A percentile compares a stretch with the other conserved stretches of the same genome.
These are phyloP conservation scores for Saturnia japonica DNA, from an alignment of 2,888 invertebrate species.

Conservation along the genomic window DNA sequence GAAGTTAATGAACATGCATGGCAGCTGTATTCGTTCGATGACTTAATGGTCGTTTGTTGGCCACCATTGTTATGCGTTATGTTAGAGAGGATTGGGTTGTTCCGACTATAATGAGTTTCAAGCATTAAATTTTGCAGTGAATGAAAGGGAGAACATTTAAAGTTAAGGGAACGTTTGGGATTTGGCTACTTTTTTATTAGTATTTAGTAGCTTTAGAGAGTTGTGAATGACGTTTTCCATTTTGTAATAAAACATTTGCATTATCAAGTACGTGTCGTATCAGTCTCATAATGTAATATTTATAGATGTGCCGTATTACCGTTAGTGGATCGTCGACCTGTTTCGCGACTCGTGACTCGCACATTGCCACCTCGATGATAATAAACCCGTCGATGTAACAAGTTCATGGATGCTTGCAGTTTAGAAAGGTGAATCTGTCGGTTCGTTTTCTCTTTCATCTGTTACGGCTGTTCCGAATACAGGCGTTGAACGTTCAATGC, in stretches of 20 bases:
- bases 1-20: too few species aligned
- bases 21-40: not conserved
- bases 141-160: too few species aligned
- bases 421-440: slow-evolving; percentile 12
- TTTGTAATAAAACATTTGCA: not conserved
- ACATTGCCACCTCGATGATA: slow-evolving; percentile 44
- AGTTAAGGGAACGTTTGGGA: too few species aligned
- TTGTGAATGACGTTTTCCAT: not conserved
- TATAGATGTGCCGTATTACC: slow-evolving; percentile 32
- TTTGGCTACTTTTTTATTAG: too few species aligned
- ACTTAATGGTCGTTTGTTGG: not conserved
- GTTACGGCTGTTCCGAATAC: not conserved
- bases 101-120: not conserved
- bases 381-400: slow-evolving; percentile 35
- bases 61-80: not conserved
- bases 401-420: slow-evolving; percentile 41
- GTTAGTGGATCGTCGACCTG: slow-evolving; percentile 55
- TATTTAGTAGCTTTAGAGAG: not conserved
- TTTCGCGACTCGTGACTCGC: slow-evolving; percentile 49
- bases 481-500: not conserved
- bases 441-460: not conserved
- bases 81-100: not conserved
- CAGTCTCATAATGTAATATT: slow-evolving; percentile 24
- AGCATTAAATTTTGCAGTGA: not conserved
- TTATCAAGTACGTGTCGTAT: slow-evolving; percentile 2